A percentile compares a stretch with the other conserved stretches of the same genome.
These are phyloP conservation scores for Dicyrtoma fusca DNA, from an alignment of 2,888 invertebrate species.

Conservation along the genomic window DNA sequence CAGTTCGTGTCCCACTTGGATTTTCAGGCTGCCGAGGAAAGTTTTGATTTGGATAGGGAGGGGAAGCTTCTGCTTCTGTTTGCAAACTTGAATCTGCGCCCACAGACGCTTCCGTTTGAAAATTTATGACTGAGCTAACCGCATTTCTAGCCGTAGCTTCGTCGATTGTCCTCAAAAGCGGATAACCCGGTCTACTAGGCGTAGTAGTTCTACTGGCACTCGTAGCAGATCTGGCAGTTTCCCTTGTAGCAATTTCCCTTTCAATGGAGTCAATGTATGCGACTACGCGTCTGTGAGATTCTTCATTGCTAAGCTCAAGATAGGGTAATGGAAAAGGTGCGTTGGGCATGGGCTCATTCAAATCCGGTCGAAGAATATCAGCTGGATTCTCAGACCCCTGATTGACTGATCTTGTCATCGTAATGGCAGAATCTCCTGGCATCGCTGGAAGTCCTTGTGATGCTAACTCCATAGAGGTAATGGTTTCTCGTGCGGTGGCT, in stretches of 20 bases:
- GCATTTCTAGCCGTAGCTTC: slow-evolving; percentile 28
- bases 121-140: not conserved
- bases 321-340: not conserved
- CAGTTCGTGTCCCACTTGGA: not conserved
- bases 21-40: not conserved
- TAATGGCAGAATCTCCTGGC: no score
- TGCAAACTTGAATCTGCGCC: slow-evolving; percentile 14
- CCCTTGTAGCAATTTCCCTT: not conserved
- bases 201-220: not conserved
- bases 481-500: slow-evolving; percentile 23
- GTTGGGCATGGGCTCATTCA: not conserved
- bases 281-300: not conserved
- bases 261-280: not conserved
- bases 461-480: not conserved
- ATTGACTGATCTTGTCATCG: no score
- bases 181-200: not conserved
- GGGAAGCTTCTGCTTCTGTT: slow-evolving; percentile 5
- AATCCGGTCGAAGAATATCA: no score
- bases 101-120: not conserved
- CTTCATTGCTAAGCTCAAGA: not conserved
- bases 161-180: slow-evolving; percentile 16
- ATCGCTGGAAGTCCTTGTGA: not conserved
- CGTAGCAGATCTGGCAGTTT: not conserved
- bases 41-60: not conserved
- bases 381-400: no score